phyloP scores from a whole-genome alignment of 2,888 invertebrate species.

The Falcaria lacertinaria region DNA sequence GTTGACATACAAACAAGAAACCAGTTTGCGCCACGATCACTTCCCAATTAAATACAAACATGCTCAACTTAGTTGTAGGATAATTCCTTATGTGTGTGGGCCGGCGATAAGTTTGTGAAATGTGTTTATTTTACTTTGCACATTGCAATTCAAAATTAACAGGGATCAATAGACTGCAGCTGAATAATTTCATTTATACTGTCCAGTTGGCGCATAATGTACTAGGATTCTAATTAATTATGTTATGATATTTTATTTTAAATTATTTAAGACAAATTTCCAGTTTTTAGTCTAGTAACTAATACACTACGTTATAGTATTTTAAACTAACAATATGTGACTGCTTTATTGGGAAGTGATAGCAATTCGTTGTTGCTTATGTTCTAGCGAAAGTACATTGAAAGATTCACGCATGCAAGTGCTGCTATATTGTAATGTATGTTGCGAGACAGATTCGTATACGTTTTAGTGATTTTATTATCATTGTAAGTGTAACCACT shows the following conservation, averaged over 20 bases:
- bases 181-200: too few species aligned
- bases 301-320: not conserved
- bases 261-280: not conserved
- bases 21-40: conserved; percentile 8
- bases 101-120: not conserved
- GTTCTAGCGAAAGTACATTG: not conserved
- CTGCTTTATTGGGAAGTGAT: not conserved
- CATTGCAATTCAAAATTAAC: too few species aligned
- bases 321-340: not conserved
- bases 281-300: not conserved
- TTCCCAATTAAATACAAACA: conserved; percentile 19
- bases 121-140: too few species aligned
- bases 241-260: not conserved
- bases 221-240: not conserved
- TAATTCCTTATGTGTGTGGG: not conserved
- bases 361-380: not conserved
- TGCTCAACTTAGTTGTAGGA: conserved; percentile 28
- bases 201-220: too few species aligned
- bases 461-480: conserved; percentile 10
- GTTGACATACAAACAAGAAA: conserved; percentile 2
- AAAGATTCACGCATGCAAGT: not conserved
- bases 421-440: not conserved
- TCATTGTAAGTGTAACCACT: conserved; percentile 15
- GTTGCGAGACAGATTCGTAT: not conserved
- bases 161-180: too few species aligned